phyloP scores from a whole-genome alignment of 1,140 invertebrate genomes.

The Berghia stephanieae region DNA sequence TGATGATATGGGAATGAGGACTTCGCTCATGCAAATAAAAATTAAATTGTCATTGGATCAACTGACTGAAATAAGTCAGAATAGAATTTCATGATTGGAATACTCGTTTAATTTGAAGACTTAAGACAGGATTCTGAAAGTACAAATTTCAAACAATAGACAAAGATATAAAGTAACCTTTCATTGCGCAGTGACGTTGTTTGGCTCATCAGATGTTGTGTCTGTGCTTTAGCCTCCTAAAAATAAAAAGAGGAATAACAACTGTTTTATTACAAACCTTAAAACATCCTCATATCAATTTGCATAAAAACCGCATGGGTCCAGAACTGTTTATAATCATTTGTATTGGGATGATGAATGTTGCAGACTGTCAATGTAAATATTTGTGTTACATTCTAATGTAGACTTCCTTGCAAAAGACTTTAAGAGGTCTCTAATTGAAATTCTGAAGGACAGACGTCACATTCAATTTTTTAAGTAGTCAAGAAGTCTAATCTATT shows the following conservation, averaged over 20 bases:
- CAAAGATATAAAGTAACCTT: constrained; percentile 69
- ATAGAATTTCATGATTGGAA: neutral
- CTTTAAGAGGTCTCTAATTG: too few species aligned
- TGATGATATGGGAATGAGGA: too few species aligned
- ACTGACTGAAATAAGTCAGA: neutral
- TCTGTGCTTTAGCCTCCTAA: constrained; percentile 84
- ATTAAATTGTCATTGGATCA: neutral
- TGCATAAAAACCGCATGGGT: too few species aligned
- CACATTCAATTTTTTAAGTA: too few species aligned
- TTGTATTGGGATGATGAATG: too few species aligned
- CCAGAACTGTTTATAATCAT: too few species aligned
- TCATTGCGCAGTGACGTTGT: constrained; percentile 86
- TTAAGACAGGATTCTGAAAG: neutral
- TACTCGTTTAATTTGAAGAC: neutral
- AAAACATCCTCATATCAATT: neutral
- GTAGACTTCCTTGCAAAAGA: neutral
- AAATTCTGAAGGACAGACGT: too few species aligned
- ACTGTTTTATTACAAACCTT: neutral
- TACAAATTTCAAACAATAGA: neutral
- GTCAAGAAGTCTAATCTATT: too few species aligned
- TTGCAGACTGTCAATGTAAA: too few species aligned
- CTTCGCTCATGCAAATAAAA: neutral
- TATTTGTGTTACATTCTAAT: neutral
- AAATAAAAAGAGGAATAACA: constrained; percentile 14
- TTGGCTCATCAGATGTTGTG: constrained; percentile 86